These are phyloP conservation scores for Orthosia incerta DNA, from an alignment of 2,888 invertebrate genomes.

Conservation along the genomic window DNA sequence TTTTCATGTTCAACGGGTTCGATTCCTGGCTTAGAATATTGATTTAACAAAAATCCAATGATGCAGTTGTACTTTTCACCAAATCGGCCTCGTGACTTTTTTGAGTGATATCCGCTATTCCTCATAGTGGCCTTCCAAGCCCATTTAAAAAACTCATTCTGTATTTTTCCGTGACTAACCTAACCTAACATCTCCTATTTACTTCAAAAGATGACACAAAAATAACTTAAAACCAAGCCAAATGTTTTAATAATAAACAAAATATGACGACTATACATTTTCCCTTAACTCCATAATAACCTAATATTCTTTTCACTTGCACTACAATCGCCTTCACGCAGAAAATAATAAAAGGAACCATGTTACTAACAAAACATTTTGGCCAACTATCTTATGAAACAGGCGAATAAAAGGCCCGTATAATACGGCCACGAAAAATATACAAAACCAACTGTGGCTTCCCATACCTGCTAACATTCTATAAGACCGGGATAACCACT, in stretches of 20 bases:
- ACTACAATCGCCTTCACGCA: not conserved
- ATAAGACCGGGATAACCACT: constrained; percentile 70
- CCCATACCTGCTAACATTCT: constrained; percentile 69
- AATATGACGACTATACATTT: not conserved
- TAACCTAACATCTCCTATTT: too few species aligned
- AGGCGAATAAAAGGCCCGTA: constrained; percentile 55
- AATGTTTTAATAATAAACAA: constrained; percentile 8
- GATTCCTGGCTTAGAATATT: too few species aligned
- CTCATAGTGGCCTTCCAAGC: too few species aligned
- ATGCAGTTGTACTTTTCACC: too few species aligned
- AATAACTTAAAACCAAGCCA: too few species aligned
- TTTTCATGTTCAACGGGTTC: too few species aligned
- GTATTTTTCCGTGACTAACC: too few species aligned
- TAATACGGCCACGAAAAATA: constrained; percentile 63
- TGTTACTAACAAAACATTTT: constrained; percentile 40
- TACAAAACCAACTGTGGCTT: constrained; percentile 88
- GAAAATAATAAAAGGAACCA: constrained; percentile 23
- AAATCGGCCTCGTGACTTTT: too few species aligned
- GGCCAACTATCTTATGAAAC: constrained; percentile 38
- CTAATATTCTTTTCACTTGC: not conserved
- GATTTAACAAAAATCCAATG: too few species aligned
- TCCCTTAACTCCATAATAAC: not conserved
- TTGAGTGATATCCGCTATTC: too few species aligned
- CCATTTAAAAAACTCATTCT: too few species aligned
- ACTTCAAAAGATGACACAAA: too few species aligned